Base-by-base conservation (phyloP, 2,797 vertebrate species). In the Benthosema pterotum region DNA sequence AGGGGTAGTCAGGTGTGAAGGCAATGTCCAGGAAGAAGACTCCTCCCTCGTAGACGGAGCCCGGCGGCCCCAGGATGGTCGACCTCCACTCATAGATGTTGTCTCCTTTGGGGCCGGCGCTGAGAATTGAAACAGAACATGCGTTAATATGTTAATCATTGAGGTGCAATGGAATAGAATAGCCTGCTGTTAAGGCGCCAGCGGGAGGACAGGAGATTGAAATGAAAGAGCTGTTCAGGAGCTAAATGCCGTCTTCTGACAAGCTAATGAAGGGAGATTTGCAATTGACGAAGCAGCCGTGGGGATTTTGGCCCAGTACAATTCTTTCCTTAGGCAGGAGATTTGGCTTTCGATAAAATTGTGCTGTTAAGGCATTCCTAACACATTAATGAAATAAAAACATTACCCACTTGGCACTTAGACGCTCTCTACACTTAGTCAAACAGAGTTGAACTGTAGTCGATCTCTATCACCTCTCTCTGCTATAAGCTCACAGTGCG, bases 11-110 rank as follows among this genome's bases (percentile, higher is more conserved):
- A 49, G 95, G 94, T 65, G 94, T 95, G 77, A 96, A 96, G 52
- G 94, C 94, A 69, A 96, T 96, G 63, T 96, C 95, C 22, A 96
- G 92, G 78, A 96, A 96, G 86, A 96, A 96, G 38, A 96, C 95
- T 0, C 94, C 95, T 66, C 95, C 95, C 58, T 96, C 94, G 19
- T 96, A 96, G 63, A 96, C 95, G 8, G 95, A 96, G 15, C 95
- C 95, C 2, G 95, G 95, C 15, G 95, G 95, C 68, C 95, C 95
- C 46, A 96, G 88, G 74, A 96, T 96, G 60, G 95, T 96, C 15
- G 94, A 96, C 73, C 94, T 90, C 95, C 95, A 96, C 76, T 95
- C 94, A 0, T 95, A 95, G 86, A 95, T 95, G 84, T 96, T 96
- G 77, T 96, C 94, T 42, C 94, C 94, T 90, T 96, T 96, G 74